Conservation (phyloP, 2,888 invertebrate genomes). For the Flexamia atlantica region DNA sequence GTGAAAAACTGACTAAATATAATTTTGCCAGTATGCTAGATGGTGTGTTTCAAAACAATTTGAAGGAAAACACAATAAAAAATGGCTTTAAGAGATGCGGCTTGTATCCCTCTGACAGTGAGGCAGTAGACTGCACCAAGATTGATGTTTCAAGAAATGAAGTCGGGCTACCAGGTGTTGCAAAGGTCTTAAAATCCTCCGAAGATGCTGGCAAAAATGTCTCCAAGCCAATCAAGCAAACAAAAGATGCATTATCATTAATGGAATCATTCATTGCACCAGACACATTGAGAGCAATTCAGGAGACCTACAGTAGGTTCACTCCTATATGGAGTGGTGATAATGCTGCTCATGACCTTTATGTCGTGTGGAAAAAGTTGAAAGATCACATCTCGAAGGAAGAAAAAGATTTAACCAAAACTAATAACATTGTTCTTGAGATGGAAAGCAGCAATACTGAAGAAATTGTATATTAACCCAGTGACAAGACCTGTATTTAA, state of each 20-base stretch:
- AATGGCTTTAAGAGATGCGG: conserved; percentile 29
- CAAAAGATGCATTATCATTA: neutral
- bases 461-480: too few species aligned
- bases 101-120: neutral
- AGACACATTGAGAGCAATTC: neutral
- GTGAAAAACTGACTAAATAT: conserved; percentile 17
- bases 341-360: conserved; percentile 18
- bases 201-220: neutral
- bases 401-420: too few species aligned
- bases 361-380: conserved; percentile 42
- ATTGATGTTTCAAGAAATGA: conserved; percentile 6
- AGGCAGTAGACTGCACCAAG: conserved; percentile 24
- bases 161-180: neutral
- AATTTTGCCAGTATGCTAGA: conserved; percentile 20
- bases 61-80: conserved; percentile 1
- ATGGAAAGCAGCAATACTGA: too few species aligned
- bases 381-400: neutral
- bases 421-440: too few species aligned
- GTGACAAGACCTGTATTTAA: too few species aligned
- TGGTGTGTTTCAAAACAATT: neutral
- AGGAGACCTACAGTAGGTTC: conserved; percentile 8
- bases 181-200: conserved; percentile 3
- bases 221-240: neutral
- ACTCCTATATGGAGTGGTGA: conserved; percentile 19
- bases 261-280: conserved; percentile 39